Evolutionary conservation across 2,888 invertebrate species (phyloP), one percentile per base, ranked within the genome.

Genomic region (Drosophila nigricruria): DNA sequence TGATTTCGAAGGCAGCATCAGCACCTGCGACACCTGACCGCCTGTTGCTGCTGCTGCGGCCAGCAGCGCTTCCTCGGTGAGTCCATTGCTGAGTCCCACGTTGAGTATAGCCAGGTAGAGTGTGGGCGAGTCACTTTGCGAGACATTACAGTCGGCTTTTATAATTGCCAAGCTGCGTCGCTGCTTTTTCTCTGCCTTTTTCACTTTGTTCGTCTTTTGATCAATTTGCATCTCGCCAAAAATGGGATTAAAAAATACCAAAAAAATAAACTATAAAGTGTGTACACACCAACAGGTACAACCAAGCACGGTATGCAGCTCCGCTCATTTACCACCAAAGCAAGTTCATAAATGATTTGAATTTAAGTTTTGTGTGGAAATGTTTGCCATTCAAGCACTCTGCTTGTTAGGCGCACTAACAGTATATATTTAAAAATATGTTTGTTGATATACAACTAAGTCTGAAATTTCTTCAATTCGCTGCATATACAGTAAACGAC

Each of bases 21-120:
- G 92, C 40, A 97, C 94, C 53, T 95, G 94, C 23, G 94, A 94
- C 2, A 96, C 90, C 25, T 88, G 68, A 1, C 96, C 95, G 91
- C 93, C 93, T 62, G 93, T 88, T 5, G 92, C 87, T 59, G 95
- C 88, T 59, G 95, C 94, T 6, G 94, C 91, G 45, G 94, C 90
- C 6, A 95, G 89, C 12, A 98, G 88, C 52, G 93, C 91, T 86
- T 96, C 95, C 90, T 96, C 95, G 6, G 94, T 94, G 25, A 97
- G 93, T 6, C 97, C 97, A 78, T 96, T 97, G 3, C 96, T 96
- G 69, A 98, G 94, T 1, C 98, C 98, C 30, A 96, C 96, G 93
- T 98, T 98, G 82, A 97, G 96, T n/a, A 98, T 97, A 1, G 80
- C 91, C 34, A 93, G 59, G 62, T 73, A 77, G 71, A 88, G 85